Conservation (phyloP, 2,113 vertebrate species). For the Centropristis striata region DNA sequence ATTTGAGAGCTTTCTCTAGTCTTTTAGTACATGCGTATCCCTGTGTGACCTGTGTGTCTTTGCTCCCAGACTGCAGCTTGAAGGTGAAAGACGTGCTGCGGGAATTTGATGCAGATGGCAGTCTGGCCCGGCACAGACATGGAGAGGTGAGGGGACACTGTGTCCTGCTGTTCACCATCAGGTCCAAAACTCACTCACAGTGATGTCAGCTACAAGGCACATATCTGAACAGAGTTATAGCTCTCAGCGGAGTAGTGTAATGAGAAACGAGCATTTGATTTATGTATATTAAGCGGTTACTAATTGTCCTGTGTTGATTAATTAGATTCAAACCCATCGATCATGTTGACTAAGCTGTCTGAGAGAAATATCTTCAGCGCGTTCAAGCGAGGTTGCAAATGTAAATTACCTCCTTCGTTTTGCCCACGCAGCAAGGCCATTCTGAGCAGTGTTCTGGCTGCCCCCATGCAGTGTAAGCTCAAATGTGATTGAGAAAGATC, state of each 20-base stretch:
- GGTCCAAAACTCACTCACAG: conserved; percentile 26
- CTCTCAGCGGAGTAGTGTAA: background rate
- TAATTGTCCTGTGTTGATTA: conserved; percentile 53
- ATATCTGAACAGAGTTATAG: conserved; percentile 10
- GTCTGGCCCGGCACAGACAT: conserved; percentile 85
- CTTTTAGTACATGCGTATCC: background rate
- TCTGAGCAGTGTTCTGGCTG: conserved; percentile 39
- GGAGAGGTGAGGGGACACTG: conserved; percentile 88
- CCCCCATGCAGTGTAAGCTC: conserved; percentile 56
- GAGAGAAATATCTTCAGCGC: conserved; percentile 37
- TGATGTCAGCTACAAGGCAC: conserved; percentile 3
- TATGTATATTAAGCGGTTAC: conserved; percentile 29
- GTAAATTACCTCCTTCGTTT: conserved; percentile 68
- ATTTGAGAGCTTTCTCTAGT: background rate
- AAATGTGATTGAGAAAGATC: conserved; percentile 46
- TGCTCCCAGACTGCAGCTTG: conserved; percentile 88
- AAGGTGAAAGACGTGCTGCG: conserved; percentile 93
- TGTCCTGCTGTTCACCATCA: conserved; percentile 41
- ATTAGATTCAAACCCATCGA: conserved; percentile 61
- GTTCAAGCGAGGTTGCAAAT: conserved; percentile 47
- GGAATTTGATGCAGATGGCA: conserved; percentile 88
- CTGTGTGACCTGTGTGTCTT: conserved; percentile 58
- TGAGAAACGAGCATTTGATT: conserved; percentile 41
- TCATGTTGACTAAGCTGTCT: conserved; percentile 62
- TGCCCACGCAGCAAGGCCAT: conserved; percentile 65